Percentiles rank a stretch among this genome's conserved stretches.
phyloP scores from a whole-genome alignment of 2,888 invertebrate genomes.

The Rhamphomyia laevipes region DNA sequence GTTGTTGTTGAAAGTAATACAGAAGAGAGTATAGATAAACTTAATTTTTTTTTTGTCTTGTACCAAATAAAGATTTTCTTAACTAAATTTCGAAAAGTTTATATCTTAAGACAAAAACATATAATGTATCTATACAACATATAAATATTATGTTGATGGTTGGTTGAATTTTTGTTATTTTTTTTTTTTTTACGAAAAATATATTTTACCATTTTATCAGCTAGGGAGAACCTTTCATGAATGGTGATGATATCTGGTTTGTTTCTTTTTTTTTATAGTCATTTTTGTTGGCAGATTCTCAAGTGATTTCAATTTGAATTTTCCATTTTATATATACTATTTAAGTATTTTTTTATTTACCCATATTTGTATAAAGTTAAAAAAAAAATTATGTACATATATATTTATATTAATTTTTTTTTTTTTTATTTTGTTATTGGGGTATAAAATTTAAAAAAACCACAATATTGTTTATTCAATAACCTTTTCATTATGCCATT shows the following conservation, averaged over 20 bases:
- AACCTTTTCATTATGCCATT: constrained; percentile 1
- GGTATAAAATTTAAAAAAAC: not conserved
- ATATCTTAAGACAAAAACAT: too few relatives aligned
- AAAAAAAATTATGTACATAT: not conserved
- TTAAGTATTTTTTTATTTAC: not conserved
- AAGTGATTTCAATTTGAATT: not conserved
- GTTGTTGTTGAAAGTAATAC: too few relatives aligned
- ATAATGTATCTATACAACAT: too few relatives aligned
- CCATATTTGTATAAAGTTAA: not conserved
- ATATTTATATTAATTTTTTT: not conserved
- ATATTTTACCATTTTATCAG: not conserved
- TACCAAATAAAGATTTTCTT: too few relatives aligned
- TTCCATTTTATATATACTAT: not conserved
- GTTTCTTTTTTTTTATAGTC: not conserved
- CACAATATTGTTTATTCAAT: not conserved
- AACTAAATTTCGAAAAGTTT: too few relatives aligned
- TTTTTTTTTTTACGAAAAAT: not conserved
- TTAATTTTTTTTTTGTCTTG: too few relatives aligned
- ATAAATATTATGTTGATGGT: not conserved
- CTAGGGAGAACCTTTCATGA: not conserved
- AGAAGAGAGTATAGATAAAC: too few relatives aligned
- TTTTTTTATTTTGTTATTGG: not conserved
- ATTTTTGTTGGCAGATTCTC: not conserved
- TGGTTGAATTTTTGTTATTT: not conserved
- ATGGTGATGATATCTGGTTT: not conserved